Base-by-base conservation (phyloP, 2,797 vertebrate genomes). In the Sebastes umbrosus region DNA sequence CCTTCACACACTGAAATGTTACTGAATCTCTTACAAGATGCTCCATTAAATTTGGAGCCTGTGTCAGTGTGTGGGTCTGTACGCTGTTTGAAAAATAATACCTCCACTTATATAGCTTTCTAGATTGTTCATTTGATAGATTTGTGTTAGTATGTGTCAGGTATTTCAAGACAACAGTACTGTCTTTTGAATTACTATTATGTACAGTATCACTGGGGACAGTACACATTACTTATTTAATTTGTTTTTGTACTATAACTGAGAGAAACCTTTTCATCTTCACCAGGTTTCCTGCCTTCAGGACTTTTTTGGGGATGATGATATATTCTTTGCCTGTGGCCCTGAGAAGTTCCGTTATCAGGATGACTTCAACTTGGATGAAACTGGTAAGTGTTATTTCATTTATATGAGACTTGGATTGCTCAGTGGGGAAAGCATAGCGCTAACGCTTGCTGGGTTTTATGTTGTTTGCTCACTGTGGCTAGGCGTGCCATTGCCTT, bases 261-360 rank as follows among this genome's bases (percentile, higher is more conserved):
- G 16, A 80, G 20, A 46, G 25, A 72, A 25, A 22, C 10, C 0
- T 73, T 4, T 71, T 3, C 8, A 34, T 84, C 83, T 94, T 82
- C 94, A 90, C 43, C 94, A 99, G 99, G 92, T 99, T 87, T 92
- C 95, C 89, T 97, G 97, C 95, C 98, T 99, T 93, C 98, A 98
- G 94, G 99, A 99, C 95, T 99, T 99, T 92, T 99, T 99, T 89
- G 97, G 96, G 1, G 98, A 99, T 0, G 99, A 99, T 90, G 98
- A 99, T 88, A 99, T 99, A 92, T 99, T 99, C 95, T 96, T 99
- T 93, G 99, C 99, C 72, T 99, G 99, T 86, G 99, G 99, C 85
- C 98, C 98, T 22, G 99, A 99, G 95, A 99, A 99, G 94, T 99
- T 99, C 91, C 98, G 99, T 89, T 99, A 99, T 93, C 98, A 99